Percentiles rank a stretch among this genome's conserved stretches.
Conservation (phyloP, 92 coral and sea anemone species). For the Porites divaricata region DNA sequence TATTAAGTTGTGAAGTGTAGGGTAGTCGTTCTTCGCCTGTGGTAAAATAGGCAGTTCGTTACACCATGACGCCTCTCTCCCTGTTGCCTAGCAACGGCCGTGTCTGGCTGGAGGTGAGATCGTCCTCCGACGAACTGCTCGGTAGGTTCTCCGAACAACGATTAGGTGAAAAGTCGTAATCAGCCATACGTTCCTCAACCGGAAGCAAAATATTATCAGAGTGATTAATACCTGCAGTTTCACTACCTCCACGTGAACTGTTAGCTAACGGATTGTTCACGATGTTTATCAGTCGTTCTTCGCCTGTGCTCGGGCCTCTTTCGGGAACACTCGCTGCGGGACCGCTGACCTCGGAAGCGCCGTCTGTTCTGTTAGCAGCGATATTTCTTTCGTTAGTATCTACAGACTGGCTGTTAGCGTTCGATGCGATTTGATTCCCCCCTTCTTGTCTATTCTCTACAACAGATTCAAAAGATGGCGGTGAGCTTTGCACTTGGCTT, state of each 20-base stretch:
- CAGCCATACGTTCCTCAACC: neutral
- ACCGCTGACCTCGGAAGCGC: neutral
- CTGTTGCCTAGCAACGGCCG: conserved; percentile 39
- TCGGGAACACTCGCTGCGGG: conserved; percentile 30
- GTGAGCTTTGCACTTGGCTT: conserved; percentile 81
- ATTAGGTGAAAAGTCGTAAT: neutral
- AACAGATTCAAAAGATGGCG: conserved; percentile 89
- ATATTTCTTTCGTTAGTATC: neutral
- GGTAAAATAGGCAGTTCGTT: no score
- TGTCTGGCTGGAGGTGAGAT: conserved; percentile 16
- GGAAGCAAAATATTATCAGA: neutral
- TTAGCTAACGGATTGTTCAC: conserved; percentile 60
- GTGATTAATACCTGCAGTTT: neutral
- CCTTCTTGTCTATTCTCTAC: conserved; percentile 24
- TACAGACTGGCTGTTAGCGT: conserved; percentile 22
- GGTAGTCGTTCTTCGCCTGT: no score
- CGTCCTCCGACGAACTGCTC: conserved; percentile 44
- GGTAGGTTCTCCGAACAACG: conserved; percentile 6
- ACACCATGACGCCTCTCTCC: conserved; percentile 26
- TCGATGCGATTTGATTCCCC: conserved; percentile 8
- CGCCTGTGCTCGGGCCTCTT: conserved; percentile 1
- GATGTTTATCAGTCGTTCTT: conserved; percentile 56
- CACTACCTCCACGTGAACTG: neutral
- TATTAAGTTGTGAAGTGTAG: no score
- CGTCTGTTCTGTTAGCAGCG: neutral